Percentiles rank a stretch among this genome's conserved stretches.
Evolutionary conservation across 2,113 vertebrate genomes (phyloP).

Genomic region (Centrocercus urophasianus): DNA sequence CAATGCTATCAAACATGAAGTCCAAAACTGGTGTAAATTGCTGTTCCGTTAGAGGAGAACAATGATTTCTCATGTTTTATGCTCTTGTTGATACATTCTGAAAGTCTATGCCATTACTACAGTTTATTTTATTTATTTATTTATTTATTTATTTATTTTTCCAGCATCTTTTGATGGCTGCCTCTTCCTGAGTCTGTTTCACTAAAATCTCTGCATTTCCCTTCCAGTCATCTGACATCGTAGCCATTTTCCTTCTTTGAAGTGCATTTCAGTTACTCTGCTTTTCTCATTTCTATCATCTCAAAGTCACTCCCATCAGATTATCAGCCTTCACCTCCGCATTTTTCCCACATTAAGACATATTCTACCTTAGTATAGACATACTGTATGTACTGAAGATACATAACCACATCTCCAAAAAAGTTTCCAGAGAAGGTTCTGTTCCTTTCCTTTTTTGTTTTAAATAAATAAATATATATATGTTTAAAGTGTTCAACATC

Average conservation of each 20-base stretch:
- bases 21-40: neutral
- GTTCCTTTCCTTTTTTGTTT: no score
- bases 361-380: neutral
- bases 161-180: neutral
- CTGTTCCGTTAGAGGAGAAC: neutral
- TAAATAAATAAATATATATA: no score
- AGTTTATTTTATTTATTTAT: neutral
- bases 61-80: neutral
- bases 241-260: neutral
- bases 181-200: neutral
- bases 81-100: neutral
- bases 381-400: neutral
- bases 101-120: neutral
- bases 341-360: neutral
- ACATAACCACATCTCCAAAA: neutral
- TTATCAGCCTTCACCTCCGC: neutral
- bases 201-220: neutral
- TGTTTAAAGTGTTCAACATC: neutral
- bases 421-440: neutral
- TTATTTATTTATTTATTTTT: neutral
- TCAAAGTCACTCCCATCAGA: neutral
- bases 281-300: neutral
- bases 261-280: neutral
- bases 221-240: neutral
- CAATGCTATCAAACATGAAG: neutral